Evolutionary conservation across 2,113 vertebrate genomes (phyloP).

Genomic region (Entelurus aequoreus): DNA sequence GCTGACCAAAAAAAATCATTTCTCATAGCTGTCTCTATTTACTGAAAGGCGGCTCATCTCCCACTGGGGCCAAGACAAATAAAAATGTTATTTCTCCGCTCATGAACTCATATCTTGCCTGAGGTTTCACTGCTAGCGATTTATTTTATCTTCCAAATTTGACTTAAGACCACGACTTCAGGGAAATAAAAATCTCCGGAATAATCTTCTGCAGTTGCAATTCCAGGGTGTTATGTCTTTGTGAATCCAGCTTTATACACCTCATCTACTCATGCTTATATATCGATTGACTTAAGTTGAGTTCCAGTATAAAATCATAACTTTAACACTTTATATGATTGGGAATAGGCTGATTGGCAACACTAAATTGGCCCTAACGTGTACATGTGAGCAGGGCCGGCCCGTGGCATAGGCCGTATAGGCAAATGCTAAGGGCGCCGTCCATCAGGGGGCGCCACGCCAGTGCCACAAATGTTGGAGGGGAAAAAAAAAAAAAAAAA

Average conservation of each 20-base stretch:
- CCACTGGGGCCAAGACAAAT: slow-evolving; percentile 95
- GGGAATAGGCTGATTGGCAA: too few relatives aligned
- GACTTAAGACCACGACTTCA: too few relatives aligned
- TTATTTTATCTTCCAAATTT: slow-evolving; percentile 97
- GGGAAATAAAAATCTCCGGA: slow-evolving; percentile 99
- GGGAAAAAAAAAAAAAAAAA: too few relatives aligned
- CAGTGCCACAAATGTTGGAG: too few relatives aligned
- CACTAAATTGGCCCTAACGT: too few relatives aligned
- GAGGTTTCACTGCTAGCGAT: slow-evolving; percentile 94
- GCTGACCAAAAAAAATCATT: slow-evolving; percentile 91
- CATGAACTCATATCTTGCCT: slow-evolving; percentile 98
- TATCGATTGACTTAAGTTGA: too few relatives aligned
- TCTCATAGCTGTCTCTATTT: slow-evolving; percentile 99
- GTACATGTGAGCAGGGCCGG: too few relatives aligned
- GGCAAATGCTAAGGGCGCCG: too few relatives aligned
- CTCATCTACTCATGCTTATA: slow-evolving; percentile 20
- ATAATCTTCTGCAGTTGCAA: slow-evolving; percentile 95
- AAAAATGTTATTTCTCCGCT: slow-evolving; percentile 99
- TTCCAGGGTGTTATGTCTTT: slow-evolving; percentile 77
- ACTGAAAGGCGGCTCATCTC: slow-evolving; percentile 92
- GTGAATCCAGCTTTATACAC: slow-evolving; percentile 38
- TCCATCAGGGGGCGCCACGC: too few relatives aligned
- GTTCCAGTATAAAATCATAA: too few relatives aligned
- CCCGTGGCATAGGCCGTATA: too few relatives aligned
- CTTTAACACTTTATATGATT: too few relatives aligned